phyloP scores from a whole-genome alignment of 2,113 vertebrate genomes.

The Bos indicus region DNA sequence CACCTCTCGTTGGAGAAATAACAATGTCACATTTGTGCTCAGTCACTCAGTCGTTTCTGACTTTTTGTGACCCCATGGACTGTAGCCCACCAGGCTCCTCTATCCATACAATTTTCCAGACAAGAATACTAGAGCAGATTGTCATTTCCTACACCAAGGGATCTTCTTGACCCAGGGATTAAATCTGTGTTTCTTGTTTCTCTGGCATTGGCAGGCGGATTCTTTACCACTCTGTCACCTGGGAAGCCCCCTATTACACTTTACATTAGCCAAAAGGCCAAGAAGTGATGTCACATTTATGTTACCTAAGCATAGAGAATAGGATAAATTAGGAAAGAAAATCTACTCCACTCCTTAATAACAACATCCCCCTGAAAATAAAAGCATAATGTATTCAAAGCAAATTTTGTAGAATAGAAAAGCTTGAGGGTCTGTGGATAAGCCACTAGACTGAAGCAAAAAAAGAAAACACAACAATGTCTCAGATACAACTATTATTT shows the following conservation, averaged over 20 bases:
- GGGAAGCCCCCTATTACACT: neutral
- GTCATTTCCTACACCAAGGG: neutral
- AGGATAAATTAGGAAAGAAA: neutral
- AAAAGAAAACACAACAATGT: neutral
- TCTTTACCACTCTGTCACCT: neutral
- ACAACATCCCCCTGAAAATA: neutral
- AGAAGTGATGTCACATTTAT: neutral
- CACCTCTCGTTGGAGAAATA: neutral
- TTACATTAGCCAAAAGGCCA: neutral
- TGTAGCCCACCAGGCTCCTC: neutral
- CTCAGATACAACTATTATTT: neutral
- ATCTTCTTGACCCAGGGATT: neutral
- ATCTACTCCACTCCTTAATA: neutral
- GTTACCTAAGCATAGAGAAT: neutral
- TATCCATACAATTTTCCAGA: neutral
- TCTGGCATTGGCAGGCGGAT: rapidly evolving
- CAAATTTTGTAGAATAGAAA: neutral
- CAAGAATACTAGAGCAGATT: neutral
- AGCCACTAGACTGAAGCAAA: neutral
- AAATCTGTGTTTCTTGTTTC: neutral
- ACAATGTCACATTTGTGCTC: neutral
- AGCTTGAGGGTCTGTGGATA: neutral
- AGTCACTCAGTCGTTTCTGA: neutral
- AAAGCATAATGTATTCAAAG: neutral
- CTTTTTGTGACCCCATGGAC: neutral